A percentile compares a stretch with the other conserved stretches of the same genome.
Conservation (phyloP, 2,113 vertebrate genomes). For the Thryonomys swinderianus region DNA sequence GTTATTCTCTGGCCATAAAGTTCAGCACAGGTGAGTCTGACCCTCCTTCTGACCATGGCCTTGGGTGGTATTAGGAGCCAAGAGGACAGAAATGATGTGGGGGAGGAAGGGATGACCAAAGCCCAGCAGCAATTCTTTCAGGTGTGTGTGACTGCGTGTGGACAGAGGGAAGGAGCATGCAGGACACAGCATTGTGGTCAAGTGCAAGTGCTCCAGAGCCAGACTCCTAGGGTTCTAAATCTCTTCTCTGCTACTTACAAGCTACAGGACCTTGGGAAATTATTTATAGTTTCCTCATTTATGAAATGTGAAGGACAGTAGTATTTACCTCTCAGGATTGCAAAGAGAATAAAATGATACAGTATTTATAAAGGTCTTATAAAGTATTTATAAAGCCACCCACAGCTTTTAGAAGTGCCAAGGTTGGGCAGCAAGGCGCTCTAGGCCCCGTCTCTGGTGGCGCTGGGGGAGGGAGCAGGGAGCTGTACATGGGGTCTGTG, state of each 20-base stretch:
- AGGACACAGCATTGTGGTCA: background rate
- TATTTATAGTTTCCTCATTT: background rate
- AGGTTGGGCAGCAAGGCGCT: background rate
- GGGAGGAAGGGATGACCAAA: background rate
- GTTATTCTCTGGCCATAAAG: background rate
- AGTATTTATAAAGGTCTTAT: constrained; percentile 15
- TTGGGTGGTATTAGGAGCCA: background rate
- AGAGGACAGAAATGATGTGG: background rate
- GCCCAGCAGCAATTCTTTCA: background rate
- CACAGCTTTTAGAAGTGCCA: background rate
- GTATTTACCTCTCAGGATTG: background rate
- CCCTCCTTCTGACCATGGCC: background rate
- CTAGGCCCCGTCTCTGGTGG: background rate
- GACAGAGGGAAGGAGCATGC: background rate
- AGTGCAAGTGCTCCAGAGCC: background rate
- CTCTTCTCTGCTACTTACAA: background rate
- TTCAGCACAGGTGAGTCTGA: background rate
- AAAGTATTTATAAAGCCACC: background rate
- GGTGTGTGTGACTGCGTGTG: background rate
- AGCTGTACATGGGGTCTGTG: background rate
- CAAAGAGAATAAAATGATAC: background rate
- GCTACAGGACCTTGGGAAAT: background rate
- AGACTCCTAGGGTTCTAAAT: background rate
- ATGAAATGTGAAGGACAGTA: background rate
- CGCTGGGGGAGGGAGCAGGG: too few relatives aligned